Base-by-base conservation (phyloP, 2,797 vertebrate species). In the Dipus sagitta region DNA sequence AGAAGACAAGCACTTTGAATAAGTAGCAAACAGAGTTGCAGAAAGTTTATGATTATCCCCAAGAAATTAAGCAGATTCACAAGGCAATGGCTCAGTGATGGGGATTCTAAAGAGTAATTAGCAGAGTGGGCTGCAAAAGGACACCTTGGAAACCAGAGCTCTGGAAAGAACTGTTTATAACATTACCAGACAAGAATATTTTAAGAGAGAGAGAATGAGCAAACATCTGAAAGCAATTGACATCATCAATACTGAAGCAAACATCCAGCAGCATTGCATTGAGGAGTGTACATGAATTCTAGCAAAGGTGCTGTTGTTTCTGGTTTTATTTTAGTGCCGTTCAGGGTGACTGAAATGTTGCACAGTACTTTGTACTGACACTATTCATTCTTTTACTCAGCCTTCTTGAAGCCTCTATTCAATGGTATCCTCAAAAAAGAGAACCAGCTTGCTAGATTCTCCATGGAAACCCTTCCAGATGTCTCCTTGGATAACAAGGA, bases 71-170 rank as follows among this genome's bases (percentile, higher is more conserved):
- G 10, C 26, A 68, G 18, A n/a, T 20, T 83, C 76, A 18, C 24
- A 58, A 14, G 12, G 4, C 42, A 76, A 9, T 60, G 82, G 4
- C 13, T 76, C 20, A 68, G 26, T 71, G 52, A 42, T 32, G 15
- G 6, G 38, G 76, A 86, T 92, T 91, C 58, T 71, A 54, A 74
- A 93, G 52, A 92, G 13, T 23, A 75, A 15, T 90, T 65, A 89
- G 3, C 28, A 70, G 7, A 21, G 14, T 64, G 28, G 24, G 2
- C 38, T 72, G 34, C 0, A 28, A 79, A 42, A 74, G 20, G 3
- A 2, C 60, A 70, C 58, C 18, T 14, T 38, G 34, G 42, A 79
- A 60, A 68, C 7, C 60, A 80, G 26, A 38, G 38, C 42, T 92
- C 79, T 86, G 47, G 1, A 26, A 8, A 82, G 34, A 34, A 74